A percentile compares a stretch with the other conserved stretches of the same genome.
These are phyloP conservation scores for Crioceris asparagi DNA, from an alignment of 2,888 invertebrate species.

Conservation along the genomic window DNA sequence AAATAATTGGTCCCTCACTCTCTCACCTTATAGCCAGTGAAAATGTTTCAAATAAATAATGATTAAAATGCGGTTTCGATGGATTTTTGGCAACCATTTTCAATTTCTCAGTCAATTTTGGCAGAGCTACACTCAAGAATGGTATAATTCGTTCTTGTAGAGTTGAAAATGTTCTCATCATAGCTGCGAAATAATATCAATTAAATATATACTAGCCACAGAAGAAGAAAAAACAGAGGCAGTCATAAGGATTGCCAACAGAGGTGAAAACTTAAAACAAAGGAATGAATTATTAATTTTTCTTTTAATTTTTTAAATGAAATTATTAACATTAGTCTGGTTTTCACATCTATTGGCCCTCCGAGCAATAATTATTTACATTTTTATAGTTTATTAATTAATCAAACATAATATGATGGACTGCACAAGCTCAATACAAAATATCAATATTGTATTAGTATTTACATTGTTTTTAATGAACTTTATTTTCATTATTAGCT, in stretches of 20 bases:
- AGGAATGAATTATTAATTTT: too few species aligned
- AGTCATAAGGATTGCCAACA: background rate
- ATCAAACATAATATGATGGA: too few species aligned
- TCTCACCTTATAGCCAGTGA: slow-evolving; percentile 77
- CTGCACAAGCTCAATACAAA: too few species aligned
- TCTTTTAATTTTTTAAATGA: too few species aligned
- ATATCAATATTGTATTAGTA: too few species aligned
- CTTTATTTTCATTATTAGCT: too few species aligned
- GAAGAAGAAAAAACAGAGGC: background rate
- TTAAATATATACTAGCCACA: background rate
- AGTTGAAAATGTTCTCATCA: slow-evolving; percentile 79
- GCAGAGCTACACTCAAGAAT: slow-evolving; percentile 67
- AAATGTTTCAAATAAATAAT: slow-evolving; percentile 93
- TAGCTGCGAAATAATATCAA: slow-evolving; percentile 45
- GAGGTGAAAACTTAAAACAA: slow-evolving; percentile 5
- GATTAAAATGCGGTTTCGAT: slow-evolving; percentile 95
- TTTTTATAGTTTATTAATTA: too few species aligned
- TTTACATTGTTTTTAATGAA: too few species aligned
- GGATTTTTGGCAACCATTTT: slow-evolving; percentile 83
- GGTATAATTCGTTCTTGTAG: slow-evolving; percentile 74
- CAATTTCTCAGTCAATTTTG: slow-evolving; percentile 76
- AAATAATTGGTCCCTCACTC: too few species aligned
- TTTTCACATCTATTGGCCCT: too few species aligned
- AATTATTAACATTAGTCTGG: too few species aligned
- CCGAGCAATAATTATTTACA: too few species aligned